Base-by-base conservation (phyloP, 2,113 vertebrate species). In the Callipepla squamata region DNA sequence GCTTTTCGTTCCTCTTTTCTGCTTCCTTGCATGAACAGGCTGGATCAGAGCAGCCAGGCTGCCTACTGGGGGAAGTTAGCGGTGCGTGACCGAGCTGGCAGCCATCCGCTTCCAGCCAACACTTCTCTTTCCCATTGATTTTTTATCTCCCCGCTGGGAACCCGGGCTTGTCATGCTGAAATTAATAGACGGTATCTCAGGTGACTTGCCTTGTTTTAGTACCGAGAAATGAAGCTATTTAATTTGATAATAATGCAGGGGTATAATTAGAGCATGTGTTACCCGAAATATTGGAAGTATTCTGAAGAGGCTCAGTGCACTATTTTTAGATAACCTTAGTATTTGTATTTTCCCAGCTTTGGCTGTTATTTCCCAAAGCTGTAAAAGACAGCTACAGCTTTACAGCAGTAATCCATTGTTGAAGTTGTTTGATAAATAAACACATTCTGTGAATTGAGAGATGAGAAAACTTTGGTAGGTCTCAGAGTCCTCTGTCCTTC, bases 251-350 rank as follows among this genome's bases (percentile, higher is more conserved):
- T 83, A 92, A 61, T 75, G 13, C 48, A 82, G 50, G 5, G 5
- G 45, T 93, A 86, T 94, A 94, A 95, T 94, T 96, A 86, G 89
- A 94, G 78, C 92, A 93, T 90, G 47, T 83, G 77, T 91, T 90
- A 77, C 88, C 70, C 58, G 47, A 80, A 93, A 92, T 94, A 89
- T 88, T 75, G 70, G 38, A 93, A 87, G 53, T 63, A 85, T 92
- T 92, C 82, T 72, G 65, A 94, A 93, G 93, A 95, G 93, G 86
- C 92, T 93, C 88, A 87, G 72, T 40, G 72, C 67, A 78, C 48
- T 90, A 91, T 95, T 96, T 96, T 94, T 92, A 92, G 83, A 87
- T 92, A 87, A 94, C 93, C 94, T 94, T 61, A 88, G 84, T 72
- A 79, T 80, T 94, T 79, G 42, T 48, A 44, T 96, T 92, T 95